A percentile compares a stretch with the other conserved stretches of the same genome.
phyloP scores from a whole-genome alignment of 2,888 invertebrate species.

The Thereva nobilitata region DNA sequence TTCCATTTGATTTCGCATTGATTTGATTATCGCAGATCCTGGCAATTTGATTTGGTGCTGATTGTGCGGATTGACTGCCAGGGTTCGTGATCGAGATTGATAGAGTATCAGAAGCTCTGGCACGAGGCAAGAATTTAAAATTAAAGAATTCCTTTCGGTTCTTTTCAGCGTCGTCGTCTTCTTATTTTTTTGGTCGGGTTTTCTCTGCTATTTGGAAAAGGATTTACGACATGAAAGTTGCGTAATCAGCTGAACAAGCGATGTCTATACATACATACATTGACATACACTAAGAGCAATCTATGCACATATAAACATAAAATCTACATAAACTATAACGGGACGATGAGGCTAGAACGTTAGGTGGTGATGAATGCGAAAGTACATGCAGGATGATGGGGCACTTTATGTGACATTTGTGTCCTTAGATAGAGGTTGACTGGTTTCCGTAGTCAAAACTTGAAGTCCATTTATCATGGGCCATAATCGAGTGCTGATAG shows the following conservation, averaged over 20 bases:
- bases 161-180: not conserved
- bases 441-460: slow-evolving; percentile 20
- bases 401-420: slow-evolving; percentile 10
- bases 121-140: not conserved
- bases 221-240: too few species aligned
- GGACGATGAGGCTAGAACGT: not conserved
- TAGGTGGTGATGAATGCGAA: not conserved
- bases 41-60: slow-evolving; percentile 12
- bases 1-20: slow-evolving; percentile 38
- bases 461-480: slow-evolving; percentile 33
- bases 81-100: slow-evolving; percentile 12
- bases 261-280: not conserved
- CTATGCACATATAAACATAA: too few species aligned
- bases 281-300: too few species aligned
- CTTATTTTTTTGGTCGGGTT: not conserved
- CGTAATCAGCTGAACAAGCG: not conserved
- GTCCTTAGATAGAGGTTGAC: slow-evolving; percentile 23
- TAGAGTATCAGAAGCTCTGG: not conserved
- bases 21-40: slow-evolving; percentile 23
- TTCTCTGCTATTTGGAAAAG: not conserved
- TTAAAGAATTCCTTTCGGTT: not conserved
- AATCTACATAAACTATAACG: too few species aligned
- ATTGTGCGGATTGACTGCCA: slow-evolving; percentile 6
- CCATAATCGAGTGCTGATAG: slow-evolving; percentile 34
- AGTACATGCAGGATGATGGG: slow-evolving; percentile 19